Evolutionary conservation across 2,888 invertebrate species (phyloP).

Genomic region (Pecten maximus): DNA sequence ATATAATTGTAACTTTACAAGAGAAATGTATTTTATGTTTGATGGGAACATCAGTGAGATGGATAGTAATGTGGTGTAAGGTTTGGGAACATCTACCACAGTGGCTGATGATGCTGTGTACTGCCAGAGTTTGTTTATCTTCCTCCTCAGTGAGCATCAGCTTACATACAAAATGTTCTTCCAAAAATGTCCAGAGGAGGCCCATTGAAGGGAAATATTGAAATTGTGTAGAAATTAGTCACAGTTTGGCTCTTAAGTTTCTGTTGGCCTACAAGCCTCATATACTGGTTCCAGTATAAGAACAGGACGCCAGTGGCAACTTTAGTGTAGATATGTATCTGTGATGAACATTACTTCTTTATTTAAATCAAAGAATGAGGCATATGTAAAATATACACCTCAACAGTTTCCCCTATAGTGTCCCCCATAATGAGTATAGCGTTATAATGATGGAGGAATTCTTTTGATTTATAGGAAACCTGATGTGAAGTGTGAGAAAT

Average conservation of each 20-base stretch:
- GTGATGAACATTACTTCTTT: background rate
- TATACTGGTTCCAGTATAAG: background rate
- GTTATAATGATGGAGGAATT: background rate
- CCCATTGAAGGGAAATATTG: background rate
- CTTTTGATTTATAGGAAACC: constrained; percentile 3
- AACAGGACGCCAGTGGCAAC: background rate
- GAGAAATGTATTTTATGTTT: background rate
- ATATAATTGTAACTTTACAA: background rate
- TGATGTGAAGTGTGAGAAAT: constrained; percentile 2
- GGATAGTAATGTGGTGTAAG: background rate
- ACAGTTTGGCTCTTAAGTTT: background rate
- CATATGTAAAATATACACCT: background rate
- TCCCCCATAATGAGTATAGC: background rate
- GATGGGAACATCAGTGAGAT: background rate
- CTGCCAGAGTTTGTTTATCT: constrained; percentile 26
- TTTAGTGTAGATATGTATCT: background rate
- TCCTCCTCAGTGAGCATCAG: constrained; percentile 40
- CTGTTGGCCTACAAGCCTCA: background rate
- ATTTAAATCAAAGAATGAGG: background rate
- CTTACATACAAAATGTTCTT: constrained; percentile 47
- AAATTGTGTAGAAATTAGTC: constrained; percentile 14
- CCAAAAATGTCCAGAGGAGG: constrained; percentile 49
- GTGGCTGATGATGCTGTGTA: background rate
- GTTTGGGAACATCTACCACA: constrained; percentile 11
- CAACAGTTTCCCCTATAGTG: background rate